Percentiles rank a stretch among this genome's conserved stretches.
phyloP scores from a whole-genome alignment of 2,797 vertebrate genomes.

The Melanitta fusca region DNA sequence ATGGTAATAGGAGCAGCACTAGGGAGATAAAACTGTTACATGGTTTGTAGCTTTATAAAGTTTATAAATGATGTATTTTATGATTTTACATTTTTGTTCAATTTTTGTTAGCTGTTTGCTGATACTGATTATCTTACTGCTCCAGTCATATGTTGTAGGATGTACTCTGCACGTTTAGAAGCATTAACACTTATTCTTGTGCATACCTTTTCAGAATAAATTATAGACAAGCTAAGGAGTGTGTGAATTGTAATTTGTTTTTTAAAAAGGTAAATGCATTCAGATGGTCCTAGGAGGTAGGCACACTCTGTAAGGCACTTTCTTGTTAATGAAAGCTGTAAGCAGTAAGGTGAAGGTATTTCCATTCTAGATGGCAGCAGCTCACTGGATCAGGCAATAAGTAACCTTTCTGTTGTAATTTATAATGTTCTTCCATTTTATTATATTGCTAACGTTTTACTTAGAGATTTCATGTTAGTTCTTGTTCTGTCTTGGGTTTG shows the following conservation, averaged over 20 bases:
- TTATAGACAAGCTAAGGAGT: neutral
- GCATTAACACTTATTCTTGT: neutral
- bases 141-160: neutral
- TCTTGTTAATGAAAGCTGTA: neutral
- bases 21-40: neutral
- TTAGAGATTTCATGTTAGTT: neutral
- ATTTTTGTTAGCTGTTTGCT: neutral
- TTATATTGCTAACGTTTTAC: neutral
- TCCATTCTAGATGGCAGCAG: neutral
- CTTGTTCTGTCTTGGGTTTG: neutral
- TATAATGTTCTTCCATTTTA: neutral
- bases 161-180: neutral
- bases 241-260: neutral
- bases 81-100: neutral
- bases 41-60: neutral
- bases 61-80: neutral
- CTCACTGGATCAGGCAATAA: neutral
- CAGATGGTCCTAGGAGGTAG: neutral
- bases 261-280: neutral
- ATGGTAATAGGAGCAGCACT: neutral
- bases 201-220: neutral
- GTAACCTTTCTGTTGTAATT: neutral
- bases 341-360: neutral
- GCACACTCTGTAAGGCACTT: neutral
- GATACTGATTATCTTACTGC: neutral